Evolutionary conservation across 2,888 invertebrate genomes (phyloP).

Genomic region (Nephrocerus scutellatus): DNA sequence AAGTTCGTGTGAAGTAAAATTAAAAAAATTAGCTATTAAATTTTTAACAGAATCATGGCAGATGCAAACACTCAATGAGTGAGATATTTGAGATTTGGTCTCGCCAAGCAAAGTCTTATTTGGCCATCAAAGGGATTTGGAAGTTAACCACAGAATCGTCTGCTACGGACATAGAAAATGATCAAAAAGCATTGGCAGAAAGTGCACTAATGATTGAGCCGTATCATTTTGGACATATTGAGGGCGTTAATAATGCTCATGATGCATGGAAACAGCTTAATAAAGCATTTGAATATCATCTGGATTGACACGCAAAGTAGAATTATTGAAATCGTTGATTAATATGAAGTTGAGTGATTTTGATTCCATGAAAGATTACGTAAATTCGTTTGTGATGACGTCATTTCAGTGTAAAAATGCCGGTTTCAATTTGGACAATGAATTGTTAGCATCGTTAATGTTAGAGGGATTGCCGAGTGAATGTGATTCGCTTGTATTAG

Average conservation of each 20-base stretch:
- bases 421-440: conserved; percentile 18
- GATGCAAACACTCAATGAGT: too few relatives aligned
- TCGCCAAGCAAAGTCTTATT: too few relatives aligned
- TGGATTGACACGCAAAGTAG: conserved; percentile 21
- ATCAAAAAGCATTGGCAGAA: conserved; percentile 23
- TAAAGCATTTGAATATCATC: conserved; percentile 19
- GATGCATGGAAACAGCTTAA: conserved; percentile 20
- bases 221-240: conserved; percentile 21
- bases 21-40: too few relatives aligned
- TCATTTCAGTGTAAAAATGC: conserved; percentile 18
- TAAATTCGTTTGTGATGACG: conserved; percentile 22
- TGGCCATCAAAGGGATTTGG: too few relatives aligned
- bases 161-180: too few relatives aligned
- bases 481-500: conserved; percentile 14
- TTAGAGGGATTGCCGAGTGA: conserved; percentile 20
- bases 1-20: too few relatives aligned
- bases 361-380: conserved; percentile 20
- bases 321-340: conserved; percentile 19
- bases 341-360: conserved; percentile 19
- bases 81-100: too few relatives aligned
- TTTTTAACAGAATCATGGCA: too few relatives aligned
- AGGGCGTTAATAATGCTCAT: conserved; percentile 17
- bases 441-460: conserved; percentile 18
- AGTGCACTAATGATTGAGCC: conserved; percentile 23
- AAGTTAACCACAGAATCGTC: too few relatives aligned